Evolutionary conservation across 1,140 invertebrate genomes (phyloP).

Genomic region (Holotrichia oblita): DNA sequence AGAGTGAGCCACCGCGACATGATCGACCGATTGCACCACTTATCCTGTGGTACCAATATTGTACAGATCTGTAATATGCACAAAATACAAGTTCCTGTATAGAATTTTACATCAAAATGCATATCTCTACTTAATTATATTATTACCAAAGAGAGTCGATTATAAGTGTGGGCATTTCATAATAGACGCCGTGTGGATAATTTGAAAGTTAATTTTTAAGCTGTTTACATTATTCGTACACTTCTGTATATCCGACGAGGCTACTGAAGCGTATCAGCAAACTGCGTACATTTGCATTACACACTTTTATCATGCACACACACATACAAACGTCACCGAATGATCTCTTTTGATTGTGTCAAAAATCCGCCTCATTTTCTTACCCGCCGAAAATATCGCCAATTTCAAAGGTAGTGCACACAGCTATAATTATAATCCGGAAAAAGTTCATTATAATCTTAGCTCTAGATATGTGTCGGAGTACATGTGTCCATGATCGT

Average conservation of each 20-base stretch:
- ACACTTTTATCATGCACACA: neutral
- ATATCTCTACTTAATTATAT: neutral
- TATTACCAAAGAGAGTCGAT: conserved; percentile 13
- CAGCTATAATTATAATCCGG: neutral
- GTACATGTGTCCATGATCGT: neutral
- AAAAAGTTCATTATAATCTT: neutral
- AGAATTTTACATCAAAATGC: neutral
- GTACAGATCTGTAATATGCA: too few relatives aligned
- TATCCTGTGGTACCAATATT: too few relatives aligned
- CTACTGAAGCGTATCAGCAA: conserved; percentile 3
- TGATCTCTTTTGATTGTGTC: neutral
- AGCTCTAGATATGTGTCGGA: neutral
- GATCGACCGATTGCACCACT: too few relatives aligned
- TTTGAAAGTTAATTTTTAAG: conserved; percentile 25
- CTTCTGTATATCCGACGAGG: neutral
- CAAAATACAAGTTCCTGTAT: neutral
- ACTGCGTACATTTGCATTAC: neutral
- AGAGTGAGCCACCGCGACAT: too few relatives aligned
- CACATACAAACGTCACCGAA: neutral
- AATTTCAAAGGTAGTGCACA: neutral
- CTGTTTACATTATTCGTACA: neutral
- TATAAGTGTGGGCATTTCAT: neutral
- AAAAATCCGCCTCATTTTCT: neutral
- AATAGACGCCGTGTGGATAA: conserved; percentile 2
- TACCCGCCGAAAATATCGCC: neutral